Percentiles rank a stretch among this genome's conserved stretches.
These are phyloP conservation scores for Lepidurus packardi DNA, from an alignment of 1,140 invertebrate genomes.

Conservation along the genomic window DNA sequence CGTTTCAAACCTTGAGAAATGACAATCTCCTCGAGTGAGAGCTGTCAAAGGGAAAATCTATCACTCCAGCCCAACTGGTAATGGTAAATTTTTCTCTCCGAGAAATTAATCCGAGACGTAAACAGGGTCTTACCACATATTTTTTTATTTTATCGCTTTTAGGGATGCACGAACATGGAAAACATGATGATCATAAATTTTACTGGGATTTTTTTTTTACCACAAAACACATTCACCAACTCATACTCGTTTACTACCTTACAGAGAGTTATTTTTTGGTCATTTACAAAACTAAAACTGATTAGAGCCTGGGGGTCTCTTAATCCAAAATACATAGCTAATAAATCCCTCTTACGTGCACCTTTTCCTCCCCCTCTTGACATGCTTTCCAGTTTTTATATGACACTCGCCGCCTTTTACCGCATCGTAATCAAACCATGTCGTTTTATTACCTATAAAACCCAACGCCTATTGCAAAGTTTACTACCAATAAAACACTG, in stretches of 20 bases:
- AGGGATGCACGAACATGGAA: slow-evolving; percentile 21
- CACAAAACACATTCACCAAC: slow-evolving; percentile 21
- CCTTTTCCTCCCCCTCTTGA: neutral
- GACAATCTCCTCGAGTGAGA: too few species aligned
- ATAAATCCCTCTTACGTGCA: neutral
- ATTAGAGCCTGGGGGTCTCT: slow-evolving; percentile 17
- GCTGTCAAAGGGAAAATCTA: too few species aligned
- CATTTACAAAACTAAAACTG: slow-evolving; percentile 22
- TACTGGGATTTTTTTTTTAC: slow-evolving; percentile 15
- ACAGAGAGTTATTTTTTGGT: slow-evolving; percentile 16
- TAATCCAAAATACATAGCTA: slow-evolving; percentile 5
- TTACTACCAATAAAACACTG: slow-evolving; percentile 22
- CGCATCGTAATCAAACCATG: slow-evolving; percentile 5
- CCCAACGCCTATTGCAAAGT: slow-evolving; percentile 21
- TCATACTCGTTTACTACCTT: neutral
- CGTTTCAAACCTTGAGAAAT: too few species aligned
- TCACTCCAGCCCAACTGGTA: too few species aligned
- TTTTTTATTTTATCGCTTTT: slow-evolving; percentile 20
- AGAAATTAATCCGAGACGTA: neutral
- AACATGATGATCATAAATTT: slow-evolving; percentile 9
- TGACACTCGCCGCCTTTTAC: neutral
- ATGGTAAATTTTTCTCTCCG: too few species aligned
- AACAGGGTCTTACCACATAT: neutral
- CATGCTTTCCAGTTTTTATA: neutral
- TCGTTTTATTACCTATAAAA: neutral